phyloP scores from a whole-genome alignment of 2,113 vertebrate genomes.

The Lathamus discolor region DNA sequence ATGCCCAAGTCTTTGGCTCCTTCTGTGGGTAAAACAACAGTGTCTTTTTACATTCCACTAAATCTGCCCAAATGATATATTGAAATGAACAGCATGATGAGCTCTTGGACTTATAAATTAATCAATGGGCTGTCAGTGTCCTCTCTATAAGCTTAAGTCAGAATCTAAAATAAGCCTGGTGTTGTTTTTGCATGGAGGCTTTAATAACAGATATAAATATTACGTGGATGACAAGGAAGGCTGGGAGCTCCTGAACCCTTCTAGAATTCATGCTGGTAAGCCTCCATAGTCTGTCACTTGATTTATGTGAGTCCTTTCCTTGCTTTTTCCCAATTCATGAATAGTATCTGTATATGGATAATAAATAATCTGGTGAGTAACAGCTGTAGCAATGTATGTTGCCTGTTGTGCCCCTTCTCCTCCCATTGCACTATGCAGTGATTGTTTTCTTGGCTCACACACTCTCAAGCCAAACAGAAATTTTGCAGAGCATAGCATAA shows the following conservation, averaged over 20 bases:
- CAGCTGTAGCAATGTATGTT: not conserved
- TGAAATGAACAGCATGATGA: conserved; percentile 7
- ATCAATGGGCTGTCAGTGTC: not conserved
- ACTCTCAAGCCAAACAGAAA: conserved; percentile 52
- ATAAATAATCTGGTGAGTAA: conserved; percentile 45
- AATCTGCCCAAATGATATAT: not conserved
- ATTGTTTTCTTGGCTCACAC: conserved; percentile 20
- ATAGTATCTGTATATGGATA: conserved; percentile 29
- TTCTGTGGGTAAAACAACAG: not conserved
- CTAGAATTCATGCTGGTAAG: not conserved
- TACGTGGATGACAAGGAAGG: not conserved
- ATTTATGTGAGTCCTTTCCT: conserved; percentile 50
- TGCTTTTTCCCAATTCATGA: conserved; percentile 39
- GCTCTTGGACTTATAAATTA: not conserved
- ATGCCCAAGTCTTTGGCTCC: not conserved
- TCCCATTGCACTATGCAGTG: not conserved
- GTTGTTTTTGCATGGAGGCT: not conserved
- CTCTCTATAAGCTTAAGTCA: not conserved
- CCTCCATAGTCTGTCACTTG: not conserved
- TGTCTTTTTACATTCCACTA: not conserved
- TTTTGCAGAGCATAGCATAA: conserved; percentile 49
- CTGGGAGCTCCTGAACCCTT: not conserved
- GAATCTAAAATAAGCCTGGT: not conserved
- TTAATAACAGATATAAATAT: conserved; percentile 4
- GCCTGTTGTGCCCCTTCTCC: not conserved